phyloP scores from a whole-genome alignment of 2,888 invertebrate species.

The Ornithoptera priamus region DNA sequence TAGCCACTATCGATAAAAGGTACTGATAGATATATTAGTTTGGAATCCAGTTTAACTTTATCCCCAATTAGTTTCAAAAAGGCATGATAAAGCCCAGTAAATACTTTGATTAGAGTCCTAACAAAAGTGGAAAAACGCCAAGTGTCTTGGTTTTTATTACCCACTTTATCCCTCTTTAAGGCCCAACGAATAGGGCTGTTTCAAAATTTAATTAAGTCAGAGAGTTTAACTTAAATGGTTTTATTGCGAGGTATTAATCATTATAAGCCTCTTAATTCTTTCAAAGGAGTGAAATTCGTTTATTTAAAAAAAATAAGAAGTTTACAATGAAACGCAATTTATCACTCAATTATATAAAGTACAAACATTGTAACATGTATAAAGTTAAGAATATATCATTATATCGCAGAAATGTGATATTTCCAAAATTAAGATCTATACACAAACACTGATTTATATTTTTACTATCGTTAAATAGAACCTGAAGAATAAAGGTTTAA shows the following conservation, averaged over 20 bases:
- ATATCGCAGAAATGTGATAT: too few species aligned
- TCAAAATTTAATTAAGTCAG: slow-evolving; percentile 23
- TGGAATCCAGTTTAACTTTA: background rate
- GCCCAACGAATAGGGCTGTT: slow-evolving; percentile 14
- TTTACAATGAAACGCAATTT: too few species aligned
- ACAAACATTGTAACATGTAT: too few species aligned
- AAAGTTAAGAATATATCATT: too few species aligned
- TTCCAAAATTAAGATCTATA: too few species aligned
- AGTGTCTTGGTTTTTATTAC: slow-evolving; percentile 21
- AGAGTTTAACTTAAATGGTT: slow-evolving; percentile 20
- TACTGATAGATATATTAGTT: background rate
- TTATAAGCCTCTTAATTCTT: slow-evolving; percentile 6
- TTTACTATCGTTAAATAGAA: too few species aligned
- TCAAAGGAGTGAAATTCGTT: background rate
- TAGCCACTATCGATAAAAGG: background rate
- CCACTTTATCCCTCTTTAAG: slow-evolving; percentile 27
- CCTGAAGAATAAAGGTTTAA: too few species aligned
- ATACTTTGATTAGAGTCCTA: slow-evolving; percentile 4
- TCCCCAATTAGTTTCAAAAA: background rate
- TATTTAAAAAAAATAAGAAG: background rate
- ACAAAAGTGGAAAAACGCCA: slow-evolving; percentile 17
- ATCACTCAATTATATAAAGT: too few species aligned
- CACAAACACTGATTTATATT: too few species aligned
- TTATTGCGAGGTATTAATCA: slow-evolving; percentile 26
- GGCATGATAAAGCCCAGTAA: background rate